Evolutionary conservation across 1,140 invertebrate species (phyloP).

Genomic region (Diachasma alloeum): DNA sequence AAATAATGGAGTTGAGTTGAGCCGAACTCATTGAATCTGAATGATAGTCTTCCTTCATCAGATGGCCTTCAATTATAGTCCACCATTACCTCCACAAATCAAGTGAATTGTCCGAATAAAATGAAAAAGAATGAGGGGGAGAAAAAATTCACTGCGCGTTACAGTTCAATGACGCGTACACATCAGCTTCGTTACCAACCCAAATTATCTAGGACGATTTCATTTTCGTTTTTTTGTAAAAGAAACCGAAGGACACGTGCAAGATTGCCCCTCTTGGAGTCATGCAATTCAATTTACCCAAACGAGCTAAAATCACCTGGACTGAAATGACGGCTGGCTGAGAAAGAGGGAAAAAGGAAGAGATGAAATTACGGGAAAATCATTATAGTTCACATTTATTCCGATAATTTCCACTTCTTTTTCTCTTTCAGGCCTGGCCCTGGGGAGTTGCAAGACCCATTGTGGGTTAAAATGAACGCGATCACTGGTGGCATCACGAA

Average conservation of each 20-base stretch:
- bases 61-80: too few species aligned
- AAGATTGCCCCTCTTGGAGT: background rate
- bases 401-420: conserved; percentile 31
- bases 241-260: conserved; percentile 1
- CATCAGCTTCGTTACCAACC: conserved; percentile 19
- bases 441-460: conserved; percentile 82
- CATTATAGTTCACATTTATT: conserved; percentile 8
- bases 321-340: background rate
- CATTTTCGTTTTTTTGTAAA: conserved; percentile 7
- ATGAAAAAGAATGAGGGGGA: background rate
- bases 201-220: conserved; percentile 26
- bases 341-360: background rate
- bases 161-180: conserved; percentile 9
- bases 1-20: too few species aligned
- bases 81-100: too few species aligned
- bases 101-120: too few species aligned
- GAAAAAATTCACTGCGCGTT: conserved; percentile 7
- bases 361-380: background rate
- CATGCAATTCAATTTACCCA: background rate
- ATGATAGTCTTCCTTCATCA: too few species aligned
- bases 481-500: conserved; percentile 78
- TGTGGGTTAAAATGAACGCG: conserved; percentile 85
- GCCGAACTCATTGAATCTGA: too few species aligned
- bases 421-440: conserved; percentile 74
- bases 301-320: background rate